Evolutionary conservation across 2,888 invertebrate species (phyloP), one percentile per base, ranked within the genome.

Genomic region (Polydrusus pterygomalis): DNA sequence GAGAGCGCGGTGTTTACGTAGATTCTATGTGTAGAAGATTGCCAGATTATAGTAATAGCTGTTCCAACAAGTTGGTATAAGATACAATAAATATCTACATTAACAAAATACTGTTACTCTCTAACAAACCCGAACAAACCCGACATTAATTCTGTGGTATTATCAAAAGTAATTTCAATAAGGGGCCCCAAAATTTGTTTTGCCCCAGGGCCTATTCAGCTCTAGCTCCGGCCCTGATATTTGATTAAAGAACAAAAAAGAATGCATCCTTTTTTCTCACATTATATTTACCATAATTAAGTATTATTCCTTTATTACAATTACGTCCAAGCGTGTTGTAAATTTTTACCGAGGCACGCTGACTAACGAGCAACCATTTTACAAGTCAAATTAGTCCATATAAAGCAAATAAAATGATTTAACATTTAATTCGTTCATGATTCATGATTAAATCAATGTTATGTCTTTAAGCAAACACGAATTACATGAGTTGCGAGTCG

Each of bases 381-480:
- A 58, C 65, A 67, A 73, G 72, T 67, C 47, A 67, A 73, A 67
- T 67, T 73, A 67, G 65, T 60, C 58, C 72, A 64, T 73, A 73
- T 73, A 67, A 49, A 67, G 47, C 30, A 18, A 15, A 65, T 65
- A 38, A 65, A 65, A 67, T 67, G 40, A 67, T 67, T 67, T 34
- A 34, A 34, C 67, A 51, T 67, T 67, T 54, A 67, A 54, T 54
- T 51, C 17, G 67, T 54, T 67, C 2, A 34, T 34, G 8, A 30
- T 40, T 51, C 34, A 67, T 67, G 54, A 67, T 54, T 67, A 54
- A 67, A 51, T 51, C 43, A 45, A 63, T 20, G 45, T 15, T 2
- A 20, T 43, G 43, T 6, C 11, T n/a, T 43, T 34, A 56, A 56
- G 9, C 56, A 56, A 34, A 56, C 56, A 38, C 13, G 17, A 17